Percentiles rank a stretch among this genome's conserved stretches.
Conservation (phyloP, 2,113 vertebrate genomes). For the Neofelis nebulosa region DNA sequence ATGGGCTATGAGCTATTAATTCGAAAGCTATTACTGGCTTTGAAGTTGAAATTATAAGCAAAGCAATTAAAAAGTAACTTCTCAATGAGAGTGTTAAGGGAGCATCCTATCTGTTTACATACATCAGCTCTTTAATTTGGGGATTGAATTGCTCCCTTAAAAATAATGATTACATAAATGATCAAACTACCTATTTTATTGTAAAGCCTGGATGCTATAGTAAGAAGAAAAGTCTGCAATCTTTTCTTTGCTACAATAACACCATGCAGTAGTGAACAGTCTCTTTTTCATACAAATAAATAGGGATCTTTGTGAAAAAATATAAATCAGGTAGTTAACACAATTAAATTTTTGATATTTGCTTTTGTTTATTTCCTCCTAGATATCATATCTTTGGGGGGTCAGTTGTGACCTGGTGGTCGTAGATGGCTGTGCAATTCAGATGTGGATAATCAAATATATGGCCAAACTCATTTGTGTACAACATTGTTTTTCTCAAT, state of each 20-base stretch:
- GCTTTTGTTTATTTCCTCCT: not conserved
- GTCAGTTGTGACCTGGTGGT: not conserved
- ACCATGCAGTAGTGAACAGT: not conserved
- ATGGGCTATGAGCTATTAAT: conserved; percentile 80
- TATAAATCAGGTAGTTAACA: not conserved
- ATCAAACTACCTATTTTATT: conserved; percentile 63
- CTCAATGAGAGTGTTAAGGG: conserved; percentile 65
- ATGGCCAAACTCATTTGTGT: not conserved
- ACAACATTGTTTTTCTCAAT: not conserved
- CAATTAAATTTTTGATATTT: not conserved
- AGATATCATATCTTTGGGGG: not conserved
- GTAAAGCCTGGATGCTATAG: not conserved
- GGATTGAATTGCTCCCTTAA: conserved; percentile 73
- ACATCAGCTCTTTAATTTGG: conserved; percentile 69
- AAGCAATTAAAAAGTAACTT: conserved; percentile 82
- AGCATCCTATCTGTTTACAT: conserved; percentile 68
- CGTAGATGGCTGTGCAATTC: not conserved
- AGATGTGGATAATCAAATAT: not conserved
- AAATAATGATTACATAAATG: conserved; percentile 75
- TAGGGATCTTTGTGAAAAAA: not conserved
- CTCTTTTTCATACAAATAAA: not conserved
- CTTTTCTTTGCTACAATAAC: not conserved
- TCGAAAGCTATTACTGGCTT: conserved; percentile 75
- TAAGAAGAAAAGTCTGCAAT: not conserved
- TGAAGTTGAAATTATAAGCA: conserved; percentile 79